Percentiles rank a stretch among this genome's conserved stretches.
phyloP scores from a whole-genome alignment of 2,113 vertebrate genomes.

The Apaloderma vittatum region DNA sequence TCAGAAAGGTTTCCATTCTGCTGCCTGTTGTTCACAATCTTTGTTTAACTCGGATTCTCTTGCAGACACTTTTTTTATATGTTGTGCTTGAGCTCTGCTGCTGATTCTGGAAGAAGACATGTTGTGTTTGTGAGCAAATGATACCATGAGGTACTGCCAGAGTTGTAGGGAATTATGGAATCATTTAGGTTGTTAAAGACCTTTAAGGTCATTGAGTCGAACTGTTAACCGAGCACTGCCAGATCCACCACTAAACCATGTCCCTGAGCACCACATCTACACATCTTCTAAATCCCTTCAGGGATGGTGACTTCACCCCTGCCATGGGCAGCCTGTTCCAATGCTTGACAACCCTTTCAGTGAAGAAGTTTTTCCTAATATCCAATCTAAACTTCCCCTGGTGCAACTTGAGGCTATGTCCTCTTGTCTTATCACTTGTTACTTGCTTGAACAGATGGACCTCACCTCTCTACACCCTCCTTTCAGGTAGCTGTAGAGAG shows the following conservation, averaged over 20 bases:
- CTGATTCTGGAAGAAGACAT: not conserved
- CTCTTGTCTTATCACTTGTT: no score
- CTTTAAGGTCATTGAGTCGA: not conserved
- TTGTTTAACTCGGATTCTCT: slow-evolving; percentile 26
- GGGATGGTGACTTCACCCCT: not conserved
- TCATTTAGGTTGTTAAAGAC: not conserved
- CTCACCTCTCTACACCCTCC: no score
- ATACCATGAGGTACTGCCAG: not conserved
- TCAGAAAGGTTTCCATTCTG: not conserved
- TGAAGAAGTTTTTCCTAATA: not conserved
- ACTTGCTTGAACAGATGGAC: no score
- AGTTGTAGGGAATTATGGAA: not conserved
- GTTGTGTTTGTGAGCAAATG: not conserved
- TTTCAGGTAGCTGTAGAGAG: no score
- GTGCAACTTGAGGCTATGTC: no score
- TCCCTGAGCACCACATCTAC: not conserved
- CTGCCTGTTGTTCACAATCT: not conserved
- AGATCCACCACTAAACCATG: not conserved
- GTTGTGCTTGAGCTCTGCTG: slow-evolving; percentile 16
- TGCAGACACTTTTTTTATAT: not conserved
- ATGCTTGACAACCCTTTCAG: not conserved
- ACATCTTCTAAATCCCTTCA: not conserved
- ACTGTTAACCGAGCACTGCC: not conserved
- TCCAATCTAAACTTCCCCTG: no score
- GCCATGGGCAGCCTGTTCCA: not conserved